Percentiles rank a stretch among this genome's conserved stretches.
phyloP scores from a whole-genome alignment of 1,140 invertebrate species.

The Papilio polyxenes region DNA sequence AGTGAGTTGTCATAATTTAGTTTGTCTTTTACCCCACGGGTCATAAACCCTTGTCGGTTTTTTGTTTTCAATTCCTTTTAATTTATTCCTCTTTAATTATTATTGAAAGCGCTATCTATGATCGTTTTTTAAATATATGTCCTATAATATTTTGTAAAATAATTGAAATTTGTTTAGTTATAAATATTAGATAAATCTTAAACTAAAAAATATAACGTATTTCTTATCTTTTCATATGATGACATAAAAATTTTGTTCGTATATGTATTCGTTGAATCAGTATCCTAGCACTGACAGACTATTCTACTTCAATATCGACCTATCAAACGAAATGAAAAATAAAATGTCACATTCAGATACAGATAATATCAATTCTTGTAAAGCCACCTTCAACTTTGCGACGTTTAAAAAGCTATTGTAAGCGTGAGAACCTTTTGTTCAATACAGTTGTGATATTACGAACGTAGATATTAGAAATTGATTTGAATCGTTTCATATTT shows the following conservation, averaged over 20 bases:
- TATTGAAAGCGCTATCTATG: too few relatives aligned
- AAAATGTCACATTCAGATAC: background rate
- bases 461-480: background rate
- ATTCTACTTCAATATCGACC: background rate
- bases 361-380: background rate
- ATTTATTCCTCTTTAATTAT: too few relatives aligned
- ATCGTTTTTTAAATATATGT: too few relatives aligned
- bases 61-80: too few relatives aligned
- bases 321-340: slow-evolving; percentile 3
- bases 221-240: background rate
- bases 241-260: background rate
- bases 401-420: background rate
- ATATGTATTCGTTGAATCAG: background rate
- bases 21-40: too few relatives aligned
- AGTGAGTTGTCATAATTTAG: too few relatives aligned
- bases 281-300: background rate
- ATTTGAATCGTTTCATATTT: background rate
- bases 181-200: background rate
- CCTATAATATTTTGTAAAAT: too few relatives aligned
- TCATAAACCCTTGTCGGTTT: too few relatives aligned
- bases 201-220: background rate
- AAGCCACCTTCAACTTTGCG: slow-evolving; percentile 4
- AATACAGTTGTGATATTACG: background rate
- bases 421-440: background rate
- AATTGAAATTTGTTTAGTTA: background rate